These are phyloP conservation scores for Lepidocyrtoides sp. DNA, from an alignment of 2,888 invertebrate species.

Conservation along the genomic window DNA sequence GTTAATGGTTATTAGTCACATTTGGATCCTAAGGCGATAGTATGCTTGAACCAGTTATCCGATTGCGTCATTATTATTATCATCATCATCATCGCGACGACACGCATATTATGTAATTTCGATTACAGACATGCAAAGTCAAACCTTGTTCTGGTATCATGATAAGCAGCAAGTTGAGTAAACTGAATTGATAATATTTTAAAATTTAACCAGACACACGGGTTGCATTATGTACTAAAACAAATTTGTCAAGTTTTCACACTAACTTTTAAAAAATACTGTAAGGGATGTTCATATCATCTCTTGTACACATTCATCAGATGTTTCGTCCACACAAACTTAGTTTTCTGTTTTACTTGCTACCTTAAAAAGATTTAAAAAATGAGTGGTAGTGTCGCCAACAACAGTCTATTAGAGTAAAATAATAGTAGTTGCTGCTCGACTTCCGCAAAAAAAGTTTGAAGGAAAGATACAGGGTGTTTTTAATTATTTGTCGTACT, in stretches of 20 bases:
- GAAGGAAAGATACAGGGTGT: conserved; percentile 54
- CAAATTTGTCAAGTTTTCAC: neutral
- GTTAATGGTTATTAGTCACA: no score
- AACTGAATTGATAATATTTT: conserved; percentile 1
- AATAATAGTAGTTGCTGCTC: neutral
- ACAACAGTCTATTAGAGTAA: neutral
- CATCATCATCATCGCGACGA: neutral
- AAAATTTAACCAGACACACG: neutral
- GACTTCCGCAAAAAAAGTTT: conserved; percentile 2
- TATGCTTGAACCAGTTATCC: neutral
- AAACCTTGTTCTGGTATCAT: conserved; percentile 14
- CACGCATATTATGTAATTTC: neutral
- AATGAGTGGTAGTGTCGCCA: conserved; percentile 7
- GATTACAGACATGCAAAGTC: neutral
- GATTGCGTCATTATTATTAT: neutral
- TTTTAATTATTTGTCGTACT: conserved; percentile 20
- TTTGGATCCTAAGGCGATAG: conserved; percentile 8
- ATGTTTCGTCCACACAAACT: conserved; percentile 32
- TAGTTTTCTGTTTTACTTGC: conserved; percentile 18
- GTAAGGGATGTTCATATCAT: neutral
- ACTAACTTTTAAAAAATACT: conserved; percentile 4
- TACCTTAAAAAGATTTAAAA: conserved; percentile 16
- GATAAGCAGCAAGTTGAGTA: neutral
- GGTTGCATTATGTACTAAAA: neutral
- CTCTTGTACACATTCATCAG: conserved; percentile 11